A percentile compares a stretch with the other conserved stretches of the same genome.
Conservation (phyloP, 2,888 invertebrate species). For the Lomographa bimaculata region DNA sequence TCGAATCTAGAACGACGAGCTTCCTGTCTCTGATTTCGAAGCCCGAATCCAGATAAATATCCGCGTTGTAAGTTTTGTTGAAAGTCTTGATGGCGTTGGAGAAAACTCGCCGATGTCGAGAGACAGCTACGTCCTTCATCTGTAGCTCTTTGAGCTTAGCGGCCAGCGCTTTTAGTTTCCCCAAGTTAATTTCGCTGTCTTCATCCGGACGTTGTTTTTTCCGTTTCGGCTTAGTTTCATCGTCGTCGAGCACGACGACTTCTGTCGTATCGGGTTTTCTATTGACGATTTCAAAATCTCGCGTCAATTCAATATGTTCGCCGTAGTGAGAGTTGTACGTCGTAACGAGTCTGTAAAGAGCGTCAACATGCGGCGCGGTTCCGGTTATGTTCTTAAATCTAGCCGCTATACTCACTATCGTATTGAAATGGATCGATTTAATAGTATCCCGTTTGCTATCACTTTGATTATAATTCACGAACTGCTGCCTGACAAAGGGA, state of each 20-base stretch:
- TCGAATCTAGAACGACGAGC: conserved; percentile 56
- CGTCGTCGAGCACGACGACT: conserved; percentile 64
- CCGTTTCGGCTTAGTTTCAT: conserved; percentile 40
- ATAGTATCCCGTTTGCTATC: background rate
- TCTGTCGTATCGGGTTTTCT: conserved; percentile 42
- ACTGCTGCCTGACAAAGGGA: conserved; percentile 2
- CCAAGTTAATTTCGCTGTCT: conserved; percentile 45
- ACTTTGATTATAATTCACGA: background rate
- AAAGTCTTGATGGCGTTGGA: conserved; percentile 63
- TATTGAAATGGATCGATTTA: conserved; percentile 10
- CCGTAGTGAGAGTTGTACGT: conserved; percentile 61
- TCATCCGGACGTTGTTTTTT: conserved; percentile 47
- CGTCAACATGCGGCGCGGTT: conserved; percentile 10
- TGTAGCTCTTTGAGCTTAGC: conserved; percentile 52
- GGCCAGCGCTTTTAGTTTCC: conserved; percentile 52
- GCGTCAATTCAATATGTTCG: conserved; percentile 47
- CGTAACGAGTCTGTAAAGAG: conserved; percentile 50
- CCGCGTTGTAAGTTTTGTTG: conserved; percentile 63
- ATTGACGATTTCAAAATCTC: conserved; percentile 44
- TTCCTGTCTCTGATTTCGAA: conserved; percentile 56
- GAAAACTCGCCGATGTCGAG: conserved; percentile 61
- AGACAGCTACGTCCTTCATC: conserved; percentile 43
- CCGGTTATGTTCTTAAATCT: conserved; percentile 1
- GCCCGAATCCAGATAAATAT: conserved; percentile 53
- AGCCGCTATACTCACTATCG: conserved; percentile 4